These are phyloP conservation scores for Poeciliopsis occidentalis DNA, from an alignment of 2,113 vertebrate genomes.

Conservation along the genomic window DNA sequence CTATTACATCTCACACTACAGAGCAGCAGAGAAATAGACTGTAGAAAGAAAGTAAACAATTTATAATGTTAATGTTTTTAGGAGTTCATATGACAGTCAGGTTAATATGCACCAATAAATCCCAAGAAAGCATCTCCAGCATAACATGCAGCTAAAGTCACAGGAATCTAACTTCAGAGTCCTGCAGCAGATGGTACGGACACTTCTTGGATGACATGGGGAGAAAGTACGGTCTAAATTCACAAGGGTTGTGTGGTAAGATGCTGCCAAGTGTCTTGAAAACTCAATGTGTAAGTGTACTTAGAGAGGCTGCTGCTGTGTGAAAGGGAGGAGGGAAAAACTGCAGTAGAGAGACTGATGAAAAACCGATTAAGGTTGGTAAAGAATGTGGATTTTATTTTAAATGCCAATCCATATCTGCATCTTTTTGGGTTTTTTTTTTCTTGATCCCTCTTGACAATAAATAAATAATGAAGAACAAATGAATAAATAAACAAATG, in stretches of 20 bases:
- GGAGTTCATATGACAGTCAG: not conserved
- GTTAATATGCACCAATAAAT: not conserved
- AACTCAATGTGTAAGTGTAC: constrained; percentile 4
- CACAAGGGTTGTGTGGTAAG: constrained; percentile 10
- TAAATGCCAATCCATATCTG: not conserved
- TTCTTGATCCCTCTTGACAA: constrained; percentile 42
- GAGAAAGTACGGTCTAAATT: constrained; percentile 15
- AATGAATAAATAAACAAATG: constrained; percentile 61
- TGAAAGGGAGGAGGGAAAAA: not conserved
- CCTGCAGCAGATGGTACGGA: not conserved
- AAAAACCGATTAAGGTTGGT: not conserved
- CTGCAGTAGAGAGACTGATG: not conserved
- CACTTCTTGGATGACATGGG: constrained; percentile 9
- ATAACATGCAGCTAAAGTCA: not conserved
- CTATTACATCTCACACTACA: not conserved
- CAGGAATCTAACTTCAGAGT: constrained; percentile 5
- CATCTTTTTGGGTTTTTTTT: not conserved
- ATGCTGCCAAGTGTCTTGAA: constrained; percentile 1
- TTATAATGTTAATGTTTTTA: not conserved
- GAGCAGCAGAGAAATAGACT: not conserved
- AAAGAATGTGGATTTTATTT: not conserved
- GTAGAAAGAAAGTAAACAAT: not conserved
- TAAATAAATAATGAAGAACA: constrained; percentile 57
- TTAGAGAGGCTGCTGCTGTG: not conserved
- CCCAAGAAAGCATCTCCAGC: not conserved